Conservation (phyloP, 2,113 vertebrate genomes). For the Pelmatolapia mariae region DNA sequence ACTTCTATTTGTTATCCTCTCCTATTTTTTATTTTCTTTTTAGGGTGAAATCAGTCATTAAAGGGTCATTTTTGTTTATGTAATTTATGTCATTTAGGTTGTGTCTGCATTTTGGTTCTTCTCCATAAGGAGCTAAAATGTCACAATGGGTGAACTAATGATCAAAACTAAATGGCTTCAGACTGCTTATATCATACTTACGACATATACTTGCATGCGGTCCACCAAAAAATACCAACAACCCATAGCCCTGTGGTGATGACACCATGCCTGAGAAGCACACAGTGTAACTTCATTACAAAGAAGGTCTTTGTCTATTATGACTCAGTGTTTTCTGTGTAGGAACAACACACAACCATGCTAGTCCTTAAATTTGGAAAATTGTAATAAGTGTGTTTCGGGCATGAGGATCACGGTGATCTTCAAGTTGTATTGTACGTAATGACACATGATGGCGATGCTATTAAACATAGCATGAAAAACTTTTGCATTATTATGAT, state of each 20-base stretch:
- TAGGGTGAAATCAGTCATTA: not conserved
- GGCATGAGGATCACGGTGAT: not conserved
- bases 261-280: not conserved
- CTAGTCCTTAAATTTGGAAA: not conserved
- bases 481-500: not conserved
- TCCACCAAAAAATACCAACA: not conserved
- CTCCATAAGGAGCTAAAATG: not conserved
- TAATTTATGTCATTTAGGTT: not conserved
- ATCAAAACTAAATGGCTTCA: not conserved
- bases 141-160: not conserved
- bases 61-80: accelerated
- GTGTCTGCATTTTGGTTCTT: not conserved
- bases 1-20: not conserved
- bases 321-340: not conserved
- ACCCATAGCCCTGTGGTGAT: not conserved
- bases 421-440: not conserved
- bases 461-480: not conserved
- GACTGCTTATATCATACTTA: not conserved
- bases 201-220: not conserved
- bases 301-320: not conserved
- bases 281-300: not conserved
- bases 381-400: not conserved
- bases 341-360: not conserved
- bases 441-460: not conserved
- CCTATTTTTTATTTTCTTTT: not conserved